Base-by-base conservation (phyloP, 2,113 vertebrate species). In the Empidonax alnorum region DNA sequence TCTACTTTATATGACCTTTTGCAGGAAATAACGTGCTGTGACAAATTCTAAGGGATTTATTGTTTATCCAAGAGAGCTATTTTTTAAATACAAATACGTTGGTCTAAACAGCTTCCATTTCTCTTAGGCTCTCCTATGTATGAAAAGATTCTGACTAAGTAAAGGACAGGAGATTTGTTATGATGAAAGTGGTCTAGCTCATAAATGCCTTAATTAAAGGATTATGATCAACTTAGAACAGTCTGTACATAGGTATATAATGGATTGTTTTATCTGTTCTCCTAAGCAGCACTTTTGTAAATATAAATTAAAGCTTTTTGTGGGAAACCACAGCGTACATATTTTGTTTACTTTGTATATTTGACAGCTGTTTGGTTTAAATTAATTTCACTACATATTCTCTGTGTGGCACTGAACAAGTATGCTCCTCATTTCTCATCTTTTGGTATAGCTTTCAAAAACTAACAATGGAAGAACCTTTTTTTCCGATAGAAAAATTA, bases 101-200 rank as follows among this genome's bases (percentile, higher is more conserved):
- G 89, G 62, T 73, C 62, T 72, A 80, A 95, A 85, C 53, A 88
- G n/a, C n/a, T 67, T 82, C 42, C 37, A 79, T 88, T 93, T 94
- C 77, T 69, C 82, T 94, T 80, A 53, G 17, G 20, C 15, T 77
- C 14, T 68, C 55, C 72, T 81, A 42, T 66, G n/a, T 84, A 94
- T 91, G 28, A 33, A 68, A 81, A 84, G 24, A 72, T 87, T 89
- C 31, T 68, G 37, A 76, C 68, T 65, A 76, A 82, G 31, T 78
- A 84, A 82, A 65, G 41, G 28, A 81, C 0, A 17, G n/a, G 87
- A 81, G 56, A 82, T 58, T 87, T 75, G 39, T 63, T 84, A 50
- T 49, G 28, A 84, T 42, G 15, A 74, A 94, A 89, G 27, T 75
- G 37, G 24, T 9, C 31, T 49, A 65, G 31, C 15, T 69, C 7